Conservation (phyloP, 2,888 invertebrate species). For the Ormyrus thymus region DNA sequence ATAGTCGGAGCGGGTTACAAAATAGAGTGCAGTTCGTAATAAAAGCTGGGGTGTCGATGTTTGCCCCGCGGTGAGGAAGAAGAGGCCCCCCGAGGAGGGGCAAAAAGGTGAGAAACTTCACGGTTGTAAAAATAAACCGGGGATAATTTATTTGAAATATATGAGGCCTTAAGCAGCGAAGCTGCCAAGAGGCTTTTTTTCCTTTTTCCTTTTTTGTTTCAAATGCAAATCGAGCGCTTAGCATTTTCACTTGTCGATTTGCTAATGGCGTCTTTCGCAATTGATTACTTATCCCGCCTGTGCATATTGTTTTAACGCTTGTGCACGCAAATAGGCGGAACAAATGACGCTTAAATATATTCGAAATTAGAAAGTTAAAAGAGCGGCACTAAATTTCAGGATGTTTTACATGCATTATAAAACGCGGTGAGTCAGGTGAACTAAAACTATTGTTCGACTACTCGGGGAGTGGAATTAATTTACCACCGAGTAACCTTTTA, state of each 20-base stretch:
- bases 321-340: not conserved
- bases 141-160: conserved; percentile 10
- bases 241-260: conserved; percentile 18
- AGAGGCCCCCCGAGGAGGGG: not conserved
- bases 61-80: too few species aligned
- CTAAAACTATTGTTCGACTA: not conserved
- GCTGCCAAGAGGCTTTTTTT: conserved; percentile 9
- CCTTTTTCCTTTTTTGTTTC: not conserved
- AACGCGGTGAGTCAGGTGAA: not conserved
- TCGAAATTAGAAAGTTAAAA: too few species aligned
- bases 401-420: not conserved
- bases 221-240: conserved; percentile 11
- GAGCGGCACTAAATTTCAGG: not conserved
- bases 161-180: not conserved
- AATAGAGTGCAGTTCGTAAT: not conserved
- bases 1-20: conserved; percentile 1
- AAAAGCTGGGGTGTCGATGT: not conserved
- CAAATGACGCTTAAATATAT: too few species aligned
- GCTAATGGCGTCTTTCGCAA: conserved; percentile 20
- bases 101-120: not conserved
- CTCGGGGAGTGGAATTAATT: too few species aligned
- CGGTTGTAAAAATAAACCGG: conserved; percentile 5
- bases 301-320: not conserved
- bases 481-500: too few species aligned
- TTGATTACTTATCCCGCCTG: not conserved